Base-by-base conservation (phyloP, 2,113 vertebrate genomes). In the Pongo pygmaeus region DNA sequence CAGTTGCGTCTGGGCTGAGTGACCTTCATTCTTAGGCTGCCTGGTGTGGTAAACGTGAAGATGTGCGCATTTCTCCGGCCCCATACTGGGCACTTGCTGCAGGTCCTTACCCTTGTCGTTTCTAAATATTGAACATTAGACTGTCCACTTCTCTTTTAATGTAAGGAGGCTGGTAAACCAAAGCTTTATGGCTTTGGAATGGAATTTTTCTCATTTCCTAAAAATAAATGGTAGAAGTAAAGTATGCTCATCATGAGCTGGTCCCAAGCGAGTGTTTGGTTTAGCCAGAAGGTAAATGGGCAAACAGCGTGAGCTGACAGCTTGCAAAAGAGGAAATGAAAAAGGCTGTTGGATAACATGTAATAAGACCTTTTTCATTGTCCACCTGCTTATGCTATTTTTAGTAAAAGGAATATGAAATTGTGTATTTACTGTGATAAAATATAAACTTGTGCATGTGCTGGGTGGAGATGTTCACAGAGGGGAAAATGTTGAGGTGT, bases 171-270 rank as follows among this genome's bases (percentile, higher is more conserved):
- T 86, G 46, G 38, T 74, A 79, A 83, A 69, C 30, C 59, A 85
- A 78, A 77, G 72, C 46, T 57, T 79, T 80, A 20, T 43, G 83
- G 84, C 59, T 79, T 75, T 69, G 52, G 59, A 70, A 38, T 89
- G 74, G 89, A 81, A 38, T 61, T 89, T 75, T 91, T 87, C 81
- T 93, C 72, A 90, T 88, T 96, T 88, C 72, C 91, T 87, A 32
- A 83, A 95, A 91, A 32, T 20, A 81, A 89, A 50, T 48, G 72
- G 23, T 32, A 50, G 32, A 59, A 84, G 57, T 80, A 32, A 59
- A 88, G 20, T 13, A 27, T 79, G 27, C 48, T 87, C 38, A 52
- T 61, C 13, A 3, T 48, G 55, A 40, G 27, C 55, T 75, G 67
- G 64, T 40, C 79, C 75, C 70, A 12, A 75, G 55, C 32, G 78